Evolutionary conservation across 1,140 invertebrate species (phyloP).

Genomic region (Zaprionus africanus): DNA sequence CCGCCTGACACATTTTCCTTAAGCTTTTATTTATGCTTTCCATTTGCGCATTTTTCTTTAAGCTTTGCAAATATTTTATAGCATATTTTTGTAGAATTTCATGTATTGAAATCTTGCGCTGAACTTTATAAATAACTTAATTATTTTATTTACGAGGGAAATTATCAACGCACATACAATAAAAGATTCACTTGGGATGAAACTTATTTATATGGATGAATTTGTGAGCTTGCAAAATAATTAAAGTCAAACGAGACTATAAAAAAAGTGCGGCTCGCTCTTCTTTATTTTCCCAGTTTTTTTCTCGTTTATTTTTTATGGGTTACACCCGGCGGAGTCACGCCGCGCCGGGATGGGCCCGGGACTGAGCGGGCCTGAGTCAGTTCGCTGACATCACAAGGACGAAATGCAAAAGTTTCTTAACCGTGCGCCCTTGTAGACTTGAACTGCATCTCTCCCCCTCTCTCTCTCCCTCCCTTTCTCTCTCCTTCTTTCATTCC

Average conservation of each 20-base stretch:
- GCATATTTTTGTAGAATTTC: conserved; percentile 16
- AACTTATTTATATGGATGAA: conserved; percentile 44
- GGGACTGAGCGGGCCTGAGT: background rate
- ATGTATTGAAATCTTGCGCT: background rate
- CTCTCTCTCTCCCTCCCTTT: background rate
- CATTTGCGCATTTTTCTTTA: background rate
- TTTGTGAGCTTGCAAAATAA: conserved; percentile 60
- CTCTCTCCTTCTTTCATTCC: background rate
- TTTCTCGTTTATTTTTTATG: background rate
- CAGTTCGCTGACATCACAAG: conserved; percentile 36
- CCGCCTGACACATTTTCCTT: background rate
- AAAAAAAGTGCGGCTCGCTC: conserved; percentile 35
- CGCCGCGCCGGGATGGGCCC: background rate
- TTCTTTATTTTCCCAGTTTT: conserved; percentile 12
- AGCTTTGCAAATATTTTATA: background rate
- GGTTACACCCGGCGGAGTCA: background rate
- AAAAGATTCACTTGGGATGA: conserved; percentile 24
- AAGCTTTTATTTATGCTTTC: conserved; percentile 1
- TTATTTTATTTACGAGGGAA: conserved; percentile 35
- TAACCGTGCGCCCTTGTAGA: conserved; percentile 36
- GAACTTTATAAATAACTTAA: conserved; percentile 43
- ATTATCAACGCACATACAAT: conserved; percentile 17
- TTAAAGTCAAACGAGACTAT: conserved; percentile 54
- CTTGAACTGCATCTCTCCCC: background rate
- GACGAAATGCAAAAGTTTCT: conserved; percentile 48